Evolutionary conservation across 30 jellyfish, hydroid and myxozoan genomes (phyloP), one percentile per base, ranked within the genome.

Genomic region (Aurelia coerulea): DNA sequence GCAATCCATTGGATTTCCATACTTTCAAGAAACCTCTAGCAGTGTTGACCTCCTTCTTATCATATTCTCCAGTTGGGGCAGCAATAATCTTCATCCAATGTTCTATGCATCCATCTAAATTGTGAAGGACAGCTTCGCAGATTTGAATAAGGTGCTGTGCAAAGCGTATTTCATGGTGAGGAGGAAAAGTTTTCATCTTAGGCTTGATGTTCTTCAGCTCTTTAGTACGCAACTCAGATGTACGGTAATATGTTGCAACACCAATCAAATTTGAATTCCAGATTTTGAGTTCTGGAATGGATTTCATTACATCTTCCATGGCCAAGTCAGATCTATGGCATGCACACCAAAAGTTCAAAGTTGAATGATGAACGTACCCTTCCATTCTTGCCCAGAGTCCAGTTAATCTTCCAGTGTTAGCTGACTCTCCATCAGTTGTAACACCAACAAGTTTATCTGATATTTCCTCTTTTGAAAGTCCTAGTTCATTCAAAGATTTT

Each of bases 301-400:
- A 79, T 65, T 64, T 19, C 46, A 79, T 42, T 12, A 79, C 81
- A 79, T 79, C 90, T 64, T 62, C 90, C 90, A 79, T 79, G 3
- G 90, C 90, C 80, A 79, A 64, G 78, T 79, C 81, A 42, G 90
- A 62, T 64, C 90, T 79, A 42, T 79, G 80, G 63, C 90, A 79
- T 18, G 90, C 81, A 42, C 90, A 79, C 90, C 90, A 79, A 46
- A 79, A 34, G 18, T 79, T 46, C 18, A 64, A 62, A 39, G 90
- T 66, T 42, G 78, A 16, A 59, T 77, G 88, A 39, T 64, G 35
- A 14, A 77, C 79, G 34, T 77, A 77, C 65, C 49, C 65, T 64
- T 59, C 88, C 88, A 77, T 29, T 15, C 88, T 29, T 29, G 79
- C 88, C 88, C 79, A 60, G 63, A 76, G 46, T 5, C 86, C 86